Conservation (phyloP, 1,140 invertebrate species). For the Neuroterus valhalla region DNA sequence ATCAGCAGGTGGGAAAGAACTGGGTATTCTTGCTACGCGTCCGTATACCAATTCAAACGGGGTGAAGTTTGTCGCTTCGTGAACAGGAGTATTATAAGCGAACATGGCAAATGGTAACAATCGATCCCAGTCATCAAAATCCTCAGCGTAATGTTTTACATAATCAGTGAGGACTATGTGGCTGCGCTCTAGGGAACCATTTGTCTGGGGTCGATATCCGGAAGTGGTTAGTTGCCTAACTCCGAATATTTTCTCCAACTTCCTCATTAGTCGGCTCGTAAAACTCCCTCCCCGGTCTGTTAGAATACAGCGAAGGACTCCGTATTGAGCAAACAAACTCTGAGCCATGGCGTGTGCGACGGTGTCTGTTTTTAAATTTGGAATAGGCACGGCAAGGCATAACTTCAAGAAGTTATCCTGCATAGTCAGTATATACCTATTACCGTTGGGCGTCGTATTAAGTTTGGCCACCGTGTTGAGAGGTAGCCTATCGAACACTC, state of each 20-base stretch:
- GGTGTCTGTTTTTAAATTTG: too few species aligned
- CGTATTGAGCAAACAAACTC: too few species aligned
- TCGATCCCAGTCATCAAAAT: slow-evolving; percentile 12
- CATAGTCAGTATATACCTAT: background rate
- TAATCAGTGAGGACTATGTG: slow-evolving; percentile 19
- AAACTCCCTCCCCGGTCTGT: background rate
- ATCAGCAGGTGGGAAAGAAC: background rate
- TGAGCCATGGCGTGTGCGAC: too few species aligned
- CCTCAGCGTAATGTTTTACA: slow-evolving; percentile 8
- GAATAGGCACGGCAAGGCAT: too few species aligned
- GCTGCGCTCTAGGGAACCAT: slow-evolving; percentile 32
- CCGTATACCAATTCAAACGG: slow-evolving; percentile 3
- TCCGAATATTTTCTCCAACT: background rate
- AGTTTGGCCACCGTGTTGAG: too few species aligned
- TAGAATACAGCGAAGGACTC: background rate
- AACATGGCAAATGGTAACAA: slow-evolving; percentile 15
- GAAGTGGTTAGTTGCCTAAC: background rate
- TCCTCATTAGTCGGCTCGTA: too few species aligned
- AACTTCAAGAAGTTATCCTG: too few species aligned
- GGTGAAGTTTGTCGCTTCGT: background rate
- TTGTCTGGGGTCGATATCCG: slow-evolving; percentile 33
- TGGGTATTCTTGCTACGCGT: background rate
- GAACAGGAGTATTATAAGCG: slow-evolving; percentile 8
- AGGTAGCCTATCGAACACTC: too few species aligned
- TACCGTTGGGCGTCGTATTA: background rate